These are phyloP conservation scores for Drosophila prostipennis DNA, from an alignment of 2,888 invertebrate genomes.

Conservation along the genomic window DNA sequence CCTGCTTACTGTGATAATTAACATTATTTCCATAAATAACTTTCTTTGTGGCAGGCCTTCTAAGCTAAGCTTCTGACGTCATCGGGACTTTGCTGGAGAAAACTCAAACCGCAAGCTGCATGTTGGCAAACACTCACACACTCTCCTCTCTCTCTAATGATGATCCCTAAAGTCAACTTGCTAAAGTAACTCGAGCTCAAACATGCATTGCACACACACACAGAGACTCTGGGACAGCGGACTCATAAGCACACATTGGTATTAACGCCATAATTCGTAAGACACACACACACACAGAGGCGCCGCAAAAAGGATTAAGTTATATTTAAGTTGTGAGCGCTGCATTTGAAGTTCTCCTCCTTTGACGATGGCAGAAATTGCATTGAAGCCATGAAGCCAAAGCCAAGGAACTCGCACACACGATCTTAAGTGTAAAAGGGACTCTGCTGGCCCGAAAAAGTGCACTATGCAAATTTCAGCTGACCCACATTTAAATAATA, in stretches of 20 bases:
- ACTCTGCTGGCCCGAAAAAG: conserved; percentile 13
- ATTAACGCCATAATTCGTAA: conserved; percentile 76
- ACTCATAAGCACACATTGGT: conserved; percentile 70
- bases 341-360: conserved; percentile 59
- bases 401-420: conserved; percentile 35
- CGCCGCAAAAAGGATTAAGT: conserved; percentile 68
- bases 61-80: conserved; percentile 26
- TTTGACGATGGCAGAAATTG: conserved; percentile 50
- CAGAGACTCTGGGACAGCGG: not conserved
- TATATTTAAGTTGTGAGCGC: conserved; percentile 69
- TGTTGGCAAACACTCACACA: conserved; percentile 25
- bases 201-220: conserved; percentile 13
- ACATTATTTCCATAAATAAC: conserved; percentile 32
- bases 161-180: conserved; percentile 77
- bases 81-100: conserved; percentile 35
- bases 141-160: conserved; percentile 60
- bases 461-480: conserved; percentile 39
- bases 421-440: conserved; percentile 18
- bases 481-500: conserved; percentile 59
- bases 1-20: conserved; percentile 15
- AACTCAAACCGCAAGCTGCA: conserved; percentile 48
- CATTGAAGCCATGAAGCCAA: not conserved
- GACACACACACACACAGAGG: conserved; percentile 51
- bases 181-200: conserved; percentile 66
- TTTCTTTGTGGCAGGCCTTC: conserved; percentile 16